Base-by-base conservation (phyloP, 2,113 vertebrate genomes). In the Microtus pennsylvanicus region DNA sequence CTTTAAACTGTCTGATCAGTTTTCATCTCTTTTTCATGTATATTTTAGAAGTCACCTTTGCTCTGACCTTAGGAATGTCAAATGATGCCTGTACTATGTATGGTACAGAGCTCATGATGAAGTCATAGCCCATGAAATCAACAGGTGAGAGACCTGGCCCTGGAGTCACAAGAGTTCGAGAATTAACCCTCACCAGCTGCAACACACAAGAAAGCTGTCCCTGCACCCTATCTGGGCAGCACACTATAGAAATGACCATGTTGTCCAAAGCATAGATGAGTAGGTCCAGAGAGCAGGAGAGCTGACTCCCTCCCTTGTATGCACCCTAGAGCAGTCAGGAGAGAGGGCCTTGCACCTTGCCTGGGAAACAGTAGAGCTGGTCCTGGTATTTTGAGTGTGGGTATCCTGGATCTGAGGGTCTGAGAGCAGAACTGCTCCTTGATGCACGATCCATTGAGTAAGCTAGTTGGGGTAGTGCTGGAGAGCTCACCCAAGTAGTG, bases 31-130 rank as follows among this genome's bases (percentile, higher is more conserved):
- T 78, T 50, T 78, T 78, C 83, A 19, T 94, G 16, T 87, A 3
- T 52, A 33, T 93, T 87, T 93, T 69, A 83, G 33, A 95, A 58
- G 88, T 85, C 80, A 94, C 24, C 47, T 9, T 58, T 87, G 86
- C 89, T 93, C 45, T 82, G 1, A 87, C 58, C 61, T 96, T 78
- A 92, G 70, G 35, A 69, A 58, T 85, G 67, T 87, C 72, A 16
- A 33, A 16, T 69, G 12, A 69, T 69, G 30, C 13, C 67, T 69
- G 30, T 74, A 9, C 38, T 67, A 7, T 35, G 4, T 92, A n/a
- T 93, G 61, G 70, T 45, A 13, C 47, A 89, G 69, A 30, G 80
- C 42, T 19, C 16, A 65, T 22, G 61, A 74, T 85, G 21, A 26
- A 76, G 67, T 8, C 24, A 65, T 21, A 90, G 16, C 61, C 14